Percentiles rank a stretch among this genome's conserved stretches.
Conservation (phyloP, 2,113 vertebrate genomes). For the human (Homo sapiens) region DNA sequence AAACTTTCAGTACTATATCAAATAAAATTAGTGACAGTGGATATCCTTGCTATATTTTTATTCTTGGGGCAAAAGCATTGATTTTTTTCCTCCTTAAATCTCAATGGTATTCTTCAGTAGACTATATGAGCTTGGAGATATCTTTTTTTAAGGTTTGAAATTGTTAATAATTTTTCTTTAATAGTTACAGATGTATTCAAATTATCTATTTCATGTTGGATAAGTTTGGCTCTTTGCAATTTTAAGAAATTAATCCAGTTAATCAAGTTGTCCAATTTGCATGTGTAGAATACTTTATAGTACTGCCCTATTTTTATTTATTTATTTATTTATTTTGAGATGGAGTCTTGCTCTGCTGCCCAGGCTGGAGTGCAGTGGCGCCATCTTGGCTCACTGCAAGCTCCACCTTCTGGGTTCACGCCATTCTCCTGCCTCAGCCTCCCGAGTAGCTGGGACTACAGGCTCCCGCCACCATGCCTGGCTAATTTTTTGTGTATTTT, state of each 20-base stretch:
- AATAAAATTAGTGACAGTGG: background rate
- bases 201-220: background rate
- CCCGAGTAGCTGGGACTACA: too few species aligned
- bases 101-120: background rate
- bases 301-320: background rate
- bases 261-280: background rate
- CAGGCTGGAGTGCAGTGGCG: too few species aligned
- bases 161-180: background rate
- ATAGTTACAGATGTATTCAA: background rate
- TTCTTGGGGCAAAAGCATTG: background rate
- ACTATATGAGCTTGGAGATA: background rate
- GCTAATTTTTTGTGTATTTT: too few species aligned
- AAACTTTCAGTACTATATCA: background rate
- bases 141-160: background rate
- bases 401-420: background rate
- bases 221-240: background rate
- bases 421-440: too few species aligned
- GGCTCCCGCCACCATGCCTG: too few species aligned
- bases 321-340: too few species aligned
- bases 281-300: background rate
- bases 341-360: too few species aligned
- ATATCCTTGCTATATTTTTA: background rate
- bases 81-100: background rate
- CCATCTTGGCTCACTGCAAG: too few species aligned
- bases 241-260: background rate